phyloP scores from a whole-genome alignment of 2,113 vertebrate genomes.

The Chaetodon auriga region DNA sequence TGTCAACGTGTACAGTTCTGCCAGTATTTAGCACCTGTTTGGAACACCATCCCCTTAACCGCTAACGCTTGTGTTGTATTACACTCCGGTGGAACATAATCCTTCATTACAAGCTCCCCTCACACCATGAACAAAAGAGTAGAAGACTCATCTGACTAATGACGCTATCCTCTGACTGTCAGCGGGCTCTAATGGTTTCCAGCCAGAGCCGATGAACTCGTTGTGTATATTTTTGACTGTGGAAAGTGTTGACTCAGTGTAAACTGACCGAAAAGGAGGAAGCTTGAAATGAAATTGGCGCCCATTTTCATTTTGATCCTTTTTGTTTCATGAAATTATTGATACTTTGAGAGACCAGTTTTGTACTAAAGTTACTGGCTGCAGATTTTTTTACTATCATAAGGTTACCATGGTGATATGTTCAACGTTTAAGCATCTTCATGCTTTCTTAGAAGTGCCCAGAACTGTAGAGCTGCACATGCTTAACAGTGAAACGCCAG shows the following conservation, averaged over 20 bases:
- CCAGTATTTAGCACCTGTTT: slow-evolving; percentile 61
- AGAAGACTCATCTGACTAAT: slow-evolving; percentile 61
- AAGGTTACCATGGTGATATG: slow-evolving; percentile 1
- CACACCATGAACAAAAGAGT: slow-evolving; percentile 72
- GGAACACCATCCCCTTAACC: slow-evolving; percentile 37
- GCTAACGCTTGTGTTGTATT: slow-evolving; percentile 61
- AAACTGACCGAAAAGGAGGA: background rate
- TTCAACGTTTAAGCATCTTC: background rate
- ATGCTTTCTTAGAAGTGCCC: background rate
- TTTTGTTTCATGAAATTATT: background rate
- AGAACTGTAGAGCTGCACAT: background rate
- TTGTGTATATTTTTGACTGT: slow-evolving; percentile 17
- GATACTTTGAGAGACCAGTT: background rate
- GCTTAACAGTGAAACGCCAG: background rate
- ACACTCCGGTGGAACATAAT: slow-evolving; percentile 61
- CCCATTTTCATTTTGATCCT: background rate
- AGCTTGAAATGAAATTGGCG: background rate
- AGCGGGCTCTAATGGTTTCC: slow-evolving; percentile 48
- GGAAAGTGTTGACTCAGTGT: slow-evolving; percentile 28
- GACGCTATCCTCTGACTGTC: slow-evolving; percentile 51
- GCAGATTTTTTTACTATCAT: background rate
- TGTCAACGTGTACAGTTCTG: slow-evolving; percentile 24
- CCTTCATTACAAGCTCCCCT: slow-evolving; percentile 78
- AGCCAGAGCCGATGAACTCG: background rate
- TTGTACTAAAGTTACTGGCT: background rate